phyloP scores from a whole-genome alignment of 1,140 invertebrate genomes.

The Pogonomyrmex californicus region DNA sequence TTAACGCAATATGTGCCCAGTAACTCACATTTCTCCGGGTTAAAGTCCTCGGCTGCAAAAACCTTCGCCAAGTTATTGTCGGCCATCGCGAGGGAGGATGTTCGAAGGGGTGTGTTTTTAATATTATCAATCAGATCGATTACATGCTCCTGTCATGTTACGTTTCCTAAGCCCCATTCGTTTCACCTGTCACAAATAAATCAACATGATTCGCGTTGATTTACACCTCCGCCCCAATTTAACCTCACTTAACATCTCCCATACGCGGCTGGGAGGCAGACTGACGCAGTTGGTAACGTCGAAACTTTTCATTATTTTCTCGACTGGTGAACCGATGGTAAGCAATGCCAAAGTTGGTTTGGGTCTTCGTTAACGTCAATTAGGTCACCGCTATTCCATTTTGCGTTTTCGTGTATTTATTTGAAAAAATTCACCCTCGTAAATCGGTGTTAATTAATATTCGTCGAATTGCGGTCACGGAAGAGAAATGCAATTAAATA shows the following conservation, averaged over 20 bases:
- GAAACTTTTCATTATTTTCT: background rate
- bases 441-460: background rate
- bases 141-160: slow-evolving; percentile 39
- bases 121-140: slow-evolving; percentile 5
- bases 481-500: background rate
- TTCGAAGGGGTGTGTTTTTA: background rate
- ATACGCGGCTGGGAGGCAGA: background rate
- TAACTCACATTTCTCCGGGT: slow-evolving; percentile 86
- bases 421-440: background rate
- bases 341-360: too few species aligned
- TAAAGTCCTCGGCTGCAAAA: slow-evolving; percentile 84
- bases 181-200: slow-evolving; percentile 43
- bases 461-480: background rate
- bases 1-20: background rate
- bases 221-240: slow-evolving; percentile 31
- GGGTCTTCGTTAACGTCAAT: too few species aligned
- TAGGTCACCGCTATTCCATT: too few species aligned
- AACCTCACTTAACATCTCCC: background rate
- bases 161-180: background rate
- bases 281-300: background rate
- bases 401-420: background rate
- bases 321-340: too few species aligned
- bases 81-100: slow-evolving; percentile 76
- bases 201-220: slow-evolving; percentile 42
- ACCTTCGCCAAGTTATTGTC: slow-evolving; percentile 79